A percentile compares a stretch with the other conserved stretches of the same genome.
Conservation (phyloP, 2,797 vertebrate species). For the Hemibagrus guttatus region DNA sequence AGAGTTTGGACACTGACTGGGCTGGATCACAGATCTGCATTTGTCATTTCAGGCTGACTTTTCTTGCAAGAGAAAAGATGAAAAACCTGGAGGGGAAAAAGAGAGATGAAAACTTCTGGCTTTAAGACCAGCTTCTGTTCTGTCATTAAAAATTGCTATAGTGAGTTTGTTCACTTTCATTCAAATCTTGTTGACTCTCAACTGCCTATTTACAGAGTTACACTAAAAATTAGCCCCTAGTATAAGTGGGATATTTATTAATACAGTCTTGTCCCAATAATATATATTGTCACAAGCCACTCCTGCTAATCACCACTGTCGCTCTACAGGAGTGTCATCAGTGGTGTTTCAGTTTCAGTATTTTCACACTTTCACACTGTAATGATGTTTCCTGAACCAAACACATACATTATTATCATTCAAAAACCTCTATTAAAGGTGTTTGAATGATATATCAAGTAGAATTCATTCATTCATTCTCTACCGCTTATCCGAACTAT, state of each 20-base stretch:
- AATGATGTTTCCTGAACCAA: background rate
- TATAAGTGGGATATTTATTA: background rate
- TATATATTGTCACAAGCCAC: background rate
- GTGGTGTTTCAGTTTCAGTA: background rate
- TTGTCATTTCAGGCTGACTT: conserved; percentile 43
- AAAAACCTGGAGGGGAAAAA: background rate
- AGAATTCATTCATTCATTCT: too few relatives aligned
- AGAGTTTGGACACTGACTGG: conserved; percentile 31
- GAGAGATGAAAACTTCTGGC: background rate
- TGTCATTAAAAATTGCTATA: background rate
- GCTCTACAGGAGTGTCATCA: background rate
- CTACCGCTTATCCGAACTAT: too few relatives aligned
- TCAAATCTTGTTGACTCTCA: background rate
- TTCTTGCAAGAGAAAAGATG: background rate
- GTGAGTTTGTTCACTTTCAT: background rate
- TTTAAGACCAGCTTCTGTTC: background rate
- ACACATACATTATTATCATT: background rate
- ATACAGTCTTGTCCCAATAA: background rate
- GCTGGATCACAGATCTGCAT: conserved; percentile 34
- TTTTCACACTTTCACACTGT: background rate
- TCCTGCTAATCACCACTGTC: background rate
- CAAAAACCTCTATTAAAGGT: background rate
- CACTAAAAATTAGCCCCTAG: background rate
- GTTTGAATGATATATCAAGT: too few relatives aligned
- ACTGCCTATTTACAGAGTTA: background rate